A percentile compares a stretch with the other conserved stretches of the same genome.
Conservation (phyloP, 2,888 invertebrate species). For the Horisme vitalbata region DNA sequence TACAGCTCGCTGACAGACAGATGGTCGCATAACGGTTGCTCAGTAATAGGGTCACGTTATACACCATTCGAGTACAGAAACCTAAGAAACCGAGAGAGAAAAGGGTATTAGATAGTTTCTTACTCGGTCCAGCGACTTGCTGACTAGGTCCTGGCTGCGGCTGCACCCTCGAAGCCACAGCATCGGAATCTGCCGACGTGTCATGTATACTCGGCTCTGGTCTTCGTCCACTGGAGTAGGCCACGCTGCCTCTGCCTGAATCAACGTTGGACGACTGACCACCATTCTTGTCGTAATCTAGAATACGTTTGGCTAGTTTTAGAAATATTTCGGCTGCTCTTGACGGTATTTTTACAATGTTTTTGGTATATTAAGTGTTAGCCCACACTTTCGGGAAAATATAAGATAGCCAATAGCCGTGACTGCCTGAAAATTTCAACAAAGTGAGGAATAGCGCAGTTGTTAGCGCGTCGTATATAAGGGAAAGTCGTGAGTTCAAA, state of each 20-base stretch:
- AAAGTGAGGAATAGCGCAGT: no score
- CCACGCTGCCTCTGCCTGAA: conserved; percentile 91
- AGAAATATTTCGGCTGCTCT: conserved; percentile 17
- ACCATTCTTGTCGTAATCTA: conserved; percentile 89
- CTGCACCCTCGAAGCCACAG: conserved; percentile 56
- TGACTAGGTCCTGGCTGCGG: conserved; percentile 69
- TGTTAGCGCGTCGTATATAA: no score
- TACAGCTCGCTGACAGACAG: no score
- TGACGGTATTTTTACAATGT: conserved; percentile 2
- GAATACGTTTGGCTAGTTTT: conserved; percentile 28
- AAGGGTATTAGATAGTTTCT: conserved; percentile 11
- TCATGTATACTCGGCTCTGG: conserved; percentile 80
- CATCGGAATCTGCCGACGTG: conserved; percentile 84
- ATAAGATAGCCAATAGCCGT: no score
- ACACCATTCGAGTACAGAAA: no score
- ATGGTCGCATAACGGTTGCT: no score
- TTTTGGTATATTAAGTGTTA: no score
- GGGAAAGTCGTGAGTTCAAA: no score
- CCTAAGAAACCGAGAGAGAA: not conserved
- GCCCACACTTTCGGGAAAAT: no score
- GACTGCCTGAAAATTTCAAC: no score
- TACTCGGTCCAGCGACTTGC: conserved; percentile 58
- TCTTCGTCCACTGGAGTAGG: conserved; percentile 88
- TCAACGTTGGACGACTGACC: conserved; percentile 90
- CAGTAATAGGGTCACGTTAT: no score